Percentiles rank a stretch among this genome's conserved stretches.
phyloP scores from a whole-genome alignment of 2,113 vertebrate genomes.

The Hydropotes inermis region DNA sequence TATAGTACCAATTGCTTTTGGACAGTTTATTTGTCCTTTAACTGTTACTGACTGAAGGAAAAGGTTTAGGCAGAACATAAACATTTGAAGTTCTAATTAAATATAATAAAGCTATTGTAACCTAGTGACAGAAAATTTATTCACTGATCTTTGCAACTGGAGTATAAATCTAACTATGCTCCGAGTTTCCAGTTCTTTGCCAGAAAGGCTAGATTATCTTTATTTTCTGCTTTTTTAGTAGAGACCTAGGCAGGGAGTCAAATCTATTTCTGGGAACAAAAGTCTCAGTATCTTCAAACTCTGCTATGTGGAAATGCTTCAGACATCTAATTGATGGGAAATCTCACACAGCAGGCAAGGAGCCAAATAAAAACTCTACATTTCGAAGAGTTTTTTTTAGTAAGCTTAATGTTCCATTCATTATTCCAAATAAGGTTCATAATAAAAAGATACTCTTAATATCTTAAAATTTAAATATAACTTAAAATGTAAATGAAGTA shows the following conservation, averaged over 20 bases:
- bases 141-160: not conserved
- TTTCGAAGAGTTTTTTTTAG: not conserved
- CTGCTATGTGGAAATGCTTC: not conserved
- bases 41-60: not conserved
- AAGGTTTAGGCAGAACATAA: not conserved
- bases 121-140: not conserved
- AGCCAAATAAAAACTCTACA: not conserved
- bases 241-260: conserved; percentile 37
- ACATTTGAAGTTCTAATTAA: conserved; percentile 7
- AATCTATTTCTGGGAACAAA: conserved; percentile 57
- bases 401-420: not conserved
- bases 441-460: not conserved
- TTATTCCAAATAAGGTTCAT: not conserved
- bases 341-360: not conserved
- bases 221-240: conserved; percentile 40
- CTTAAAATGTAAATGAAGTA: conserved; percentile 1
- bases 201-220: conserved; percentile 20
- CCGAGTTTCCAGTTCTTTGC: not conserved
- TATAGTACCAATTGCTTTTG: not conserved
- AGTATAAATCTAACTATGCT: not conserved
- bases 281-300: conserved; percentile 27
- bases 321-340: conserved; percentile 36
- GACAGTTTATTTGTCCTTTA: not conserved
- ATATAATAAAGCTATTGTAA: not conserved
- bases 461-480: conserved; percentile 28